A percentile compares a stretch with the other conserved stretches of the same genome.
phyloP scores from a whole-genome alignment of 2,113 vertebrate genomes.

The Malurus cyaneus region DNA sequence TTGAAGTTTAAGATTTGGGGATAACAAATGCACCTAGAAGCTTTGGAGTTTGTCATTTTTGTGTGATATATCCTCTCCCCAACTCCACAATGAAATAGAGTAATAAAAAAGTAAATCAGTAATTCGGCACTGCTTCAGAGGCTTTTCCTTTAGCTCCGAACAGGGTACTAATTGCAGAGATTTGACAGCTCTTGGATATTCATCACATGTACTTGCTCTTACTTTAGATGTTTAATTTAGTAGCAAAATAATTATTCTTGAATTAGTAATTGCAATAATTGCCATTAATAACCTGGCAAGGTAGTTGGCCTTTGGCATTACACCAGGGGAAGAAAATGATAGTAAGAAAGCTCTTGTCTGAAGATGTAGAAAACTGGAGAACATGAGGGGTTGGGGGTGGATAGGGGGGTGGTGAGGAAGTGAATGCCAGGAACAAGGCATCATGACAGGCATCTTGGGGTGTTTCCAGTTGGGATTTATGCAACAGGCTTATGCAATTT shows the following conservation, averaged over 20 bases:
- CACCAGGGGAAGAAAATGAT: background rate
- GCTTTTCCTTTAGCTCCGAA: slow-evolving; percentile 18
- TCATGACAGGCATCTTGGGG: background rate
- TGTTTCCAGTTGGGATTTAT: background rate
- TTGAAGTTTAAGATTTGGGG: background rate
- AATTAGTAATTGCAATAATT: slow-evolving; percentile 14
- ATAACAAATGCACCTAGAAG: background rate
- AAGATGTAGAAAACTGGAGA: background rate
- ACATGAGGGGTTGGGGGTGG: accelerated
- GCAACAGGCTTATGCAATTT: background rate
- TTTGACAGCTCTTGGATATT: slow-evolving; percentile 30
- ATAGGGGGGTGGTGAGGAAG: background rate
- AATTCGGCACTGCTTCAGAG: background rate
- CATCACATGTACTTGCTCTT: background rate
- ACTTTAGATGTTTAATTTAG: slow-evolving; percentile 21
- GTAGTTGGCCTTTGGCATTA: slow-evolving; percentile 7
- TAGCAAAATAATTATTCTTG: background rate
- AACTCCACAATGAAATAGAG: background rate
- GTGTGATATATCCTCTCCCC: background rate
- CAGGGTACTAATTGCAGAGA: slow-evolving; percentile 1
- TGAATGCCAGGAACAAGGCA: background rate
- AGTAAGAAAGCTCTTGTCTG: background rate
- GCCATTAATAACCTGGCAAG: background rate
- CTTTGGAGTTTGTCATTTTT: background rate
- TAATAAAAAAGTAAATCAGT: background rate